These are phyloP conservation scores for Lepidonotus clava DNA, from an alignment of 2,888 invertebrate species.

Conservation along the genomic window DNA sequence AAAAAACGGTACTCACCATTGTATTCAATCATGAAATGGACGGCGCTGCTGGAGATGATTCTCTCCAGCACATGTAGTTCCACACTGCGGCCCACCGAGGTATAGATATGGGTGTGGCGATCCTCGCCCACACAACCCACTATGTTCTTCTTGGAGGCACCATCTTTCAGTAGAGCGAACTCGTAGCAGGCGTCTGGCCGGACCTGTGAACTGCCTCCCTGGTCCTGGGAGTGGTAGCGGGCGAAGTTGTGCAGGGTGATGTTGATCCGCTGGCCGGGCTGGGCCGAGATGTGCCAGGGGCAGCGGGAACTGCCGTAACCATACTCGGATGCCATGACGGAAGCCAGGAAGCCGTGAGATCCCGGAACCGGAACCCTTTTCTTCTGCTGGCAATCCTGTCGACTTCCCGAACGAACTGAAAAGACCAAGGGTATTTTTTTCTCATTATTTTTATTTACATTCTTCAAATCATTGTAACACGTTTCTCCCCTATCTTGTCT, in stretches of 20 bases:
- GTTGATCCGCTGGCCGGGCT: slow-evolving; percentile 40
- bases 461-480: too few species aligned
- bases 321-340: slow-evolving; percentile 29
- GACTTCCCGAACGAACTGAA: slow-evolving; percentile 19
- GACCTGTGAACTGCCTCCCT: background rate
- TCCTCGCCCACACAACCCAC: slow-evolving; percentile 34
- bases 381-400: slow-evolving; percentile 17
- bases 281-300: slow-evolving; percentile 20
- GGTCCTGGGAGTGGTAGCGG: background rate
- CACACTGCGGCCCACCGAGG: slow-evolving; percentile 37
- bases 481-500: too few species aligned
- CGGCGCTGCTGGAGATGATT: slow-evolving; percentile 18
- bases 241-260: slow-evolving; percentile 47
- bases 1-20: slow-evolving; percentile 24
- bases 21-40: slow-evolving; percentile 49
- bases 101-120: slow-evolving; percentile 32
- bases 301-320: slow-evolving; percentile 17
- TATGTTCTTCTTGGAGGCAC: slow-evolving; percentile 32
- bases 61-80: slow-evolving; percentile 42
- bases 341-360: slow-evolving; percentile 18
- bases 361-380: slow-evolving; percentile 2
- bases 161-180: slow-evolving; percentile 39
- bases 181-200: slow-evolving; percentile 50
- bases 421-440: too few species aligned
- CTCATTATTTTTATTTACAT: too few species aligned